Conservation (phyloP, 1,140 invertebrate genomes). For the Geopemphigus sp. region DNA sequence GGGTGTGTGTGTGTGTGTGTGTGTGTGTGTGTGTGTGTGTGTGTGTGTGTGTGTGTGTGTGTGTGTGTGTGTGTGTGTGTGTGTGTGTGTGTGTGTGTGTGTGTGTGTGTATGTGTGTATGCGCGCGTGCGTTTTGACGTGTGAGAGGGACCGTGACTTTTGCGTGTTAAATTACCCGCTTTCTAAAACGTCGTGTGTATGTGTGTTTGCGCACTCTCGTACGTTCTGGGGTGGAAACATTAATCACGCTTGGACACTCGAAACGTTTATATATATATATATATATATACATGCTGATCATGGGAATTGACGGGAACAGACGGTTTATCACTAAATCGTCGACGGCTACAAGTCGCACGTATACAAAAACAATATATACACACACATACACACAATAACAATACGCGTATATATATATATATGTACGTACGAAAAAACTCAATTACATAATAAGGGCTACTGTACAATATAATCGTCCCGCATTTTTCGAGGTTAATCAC, state of each 20-base stretch:
- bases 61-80: too few species aligned
- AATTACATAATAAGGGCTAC: constrained; percentile 38
- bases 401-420: not conserved
- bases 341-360: not conserved
- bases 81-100: too few species aligned
- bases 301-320: constrained; percentile 37
- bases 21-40: too few species aligned
- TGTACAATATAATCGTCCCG: constrained; percentile 31
- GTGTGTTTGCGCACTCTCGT: too few species aligned
- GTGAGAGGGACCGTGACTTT: constrained; percentile 27
- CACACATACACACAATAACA: not conserved
- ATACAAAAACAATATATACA: not conserved
- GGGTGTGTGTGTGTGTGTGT: too few species aligned
- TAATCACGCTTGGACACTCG: constrained; percentile 36
- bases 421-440: not conserved
- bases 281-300: not conserved
- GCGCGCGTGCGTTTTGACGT: too few species aligned
- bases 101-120: too few species aligned
- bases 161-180: constrained; percentile 43
- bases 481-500: constrained; percentile 44
- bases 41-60: too few species aligned
- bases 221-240: not conserved
- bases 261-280: not conserved
- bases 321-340: constrained; percentile 27
- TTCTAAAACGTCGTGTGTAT: constrained; percentile 3